Percentiles rank a stretch among this genome's conserved stretches.
Evolutionary conservation across 2,888 invertebrate species (phyloP).

Genomic region (Stenotaenia linearis): DNA sequence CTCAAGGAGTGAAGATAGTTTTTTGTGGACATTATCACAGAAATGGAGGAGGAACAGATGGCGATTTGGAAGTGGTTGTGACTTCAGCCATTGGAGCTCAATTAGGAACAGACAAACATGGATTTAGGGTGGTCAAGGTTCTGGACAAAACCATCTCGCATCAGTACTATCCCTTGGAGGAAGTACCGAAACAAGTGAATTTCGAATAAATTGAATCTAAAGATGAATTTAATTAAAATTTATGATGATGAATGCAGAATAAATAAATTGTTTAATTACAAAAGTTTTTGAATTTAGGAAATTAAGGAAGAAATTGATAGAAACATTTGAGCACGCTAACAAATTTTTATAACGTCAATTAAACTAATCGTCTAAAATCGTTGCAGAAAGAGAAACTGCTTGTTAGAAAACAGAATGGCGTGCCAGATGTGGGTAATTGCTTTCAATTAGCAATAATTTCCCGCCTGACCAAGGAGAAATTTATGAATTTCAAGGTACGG

Average conservation of each 20-base stretch:
- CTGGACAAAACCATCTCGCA: slow-evolving; percentile 46
- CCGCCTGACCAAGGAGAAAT: background rate
- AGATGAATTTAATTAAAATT: too few species aligned
- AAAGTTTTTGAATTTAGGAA: too few species aligned
- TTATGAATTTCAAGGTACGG: background rate
- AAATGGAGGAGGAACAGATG: slow-evolving; percentile 50
- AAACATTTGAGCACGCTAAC: background rate
- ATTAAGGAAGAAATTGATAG: background rate
- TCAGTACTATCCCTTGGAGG: slow-evolving; percentile 46
- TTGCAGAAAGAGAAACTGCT: background rate
- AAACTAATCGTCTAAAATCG: background rate
- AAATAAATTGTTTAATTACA: too few species aligned
- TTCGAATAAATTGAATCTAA: background rate
- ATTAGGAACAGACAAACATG: slow-evolving; percentile 48
- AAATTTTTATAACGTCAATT: background rate
- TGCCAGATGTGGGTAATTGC: background rate
- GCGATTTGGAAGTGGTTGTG: slow-evolving; percentile 48
- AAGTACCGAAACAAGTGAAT: slow-evolving; percentile 37
- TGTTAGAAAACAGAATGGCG: background rate
- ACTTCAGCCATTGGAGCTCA: slow-evolving; percentile 52
- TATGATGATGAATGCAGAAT: background rate
- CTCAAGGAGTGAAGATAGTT: slow-evolving; percentile 47
- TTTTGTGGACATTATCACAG: slow-evolving; percentile 53
- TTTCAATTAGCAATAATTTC: background rate
- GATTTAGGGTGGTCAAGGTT: slow-evolving; percentile 50